Base-by-base conservation (phyloP, 2,797 vertebrate species). In the Pampus argenteus region DNA sequence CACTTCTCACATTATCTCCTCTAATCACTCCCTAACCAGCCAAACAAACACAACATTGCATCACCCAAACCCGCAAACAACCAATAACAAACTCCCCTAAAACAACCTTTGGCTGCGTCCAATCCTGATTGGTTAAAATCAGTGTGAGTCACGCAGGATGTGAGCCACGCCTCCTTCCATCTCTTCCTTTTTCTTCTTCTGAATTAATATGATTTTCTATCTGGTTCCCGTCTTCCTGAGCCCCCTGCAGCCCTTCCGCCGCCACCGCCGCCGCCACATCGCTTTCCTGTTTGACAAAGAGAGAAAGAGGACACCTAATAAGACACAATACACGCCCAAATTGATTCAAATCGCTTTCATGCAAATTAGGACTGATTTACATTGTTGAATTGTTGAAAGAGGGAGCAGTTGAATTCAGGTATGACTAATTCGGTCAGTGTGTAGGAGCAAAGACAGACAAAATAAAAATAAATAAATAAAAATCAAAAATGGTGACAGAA, bases 1-100 rank as follows among this genome's bases (percentile, higher is more conserved):
- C 88, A 76, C 84, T 86, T 78, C 86, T 91, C 86, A 78, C 80
- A 87, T 87, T 84, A 88, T 91, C 86, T 83, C 70, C 74, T 81
- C 82, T 88, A 85, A 90, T 90, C 87, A 66, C 84, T 88, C 87
- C 83, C 82, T 75, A 77, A 84, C 74, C 88, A 73, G 68, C 71
- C 82, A 80, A 67, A 78, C 79, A 78, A 84, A 87, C 78, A 81
- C 84, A 82, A 78, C 82, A 50, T 71, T 56, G 42, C 69, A 66
- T 70, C 73, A n/a, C 45, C 58, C 48, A 31, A 52, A 23, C 64
- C 29, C 13, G 5, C 67, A 72, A 63, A 74, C 77, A 78, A 20
- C 82, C 81, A 70, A 78, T 74, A 84, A 74, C 69, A 55, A 58
- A 40, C 47, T 25, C 47, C 68, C 50, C 28, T 9, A 48, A 73